Percentiles rank a stretch among this genome's conserved stretches.
These are phyloP conservation scores for Atta colombica DNA, from an alignment of 1,140 invertebrate species.

Conservation along the genomic window DNA sequence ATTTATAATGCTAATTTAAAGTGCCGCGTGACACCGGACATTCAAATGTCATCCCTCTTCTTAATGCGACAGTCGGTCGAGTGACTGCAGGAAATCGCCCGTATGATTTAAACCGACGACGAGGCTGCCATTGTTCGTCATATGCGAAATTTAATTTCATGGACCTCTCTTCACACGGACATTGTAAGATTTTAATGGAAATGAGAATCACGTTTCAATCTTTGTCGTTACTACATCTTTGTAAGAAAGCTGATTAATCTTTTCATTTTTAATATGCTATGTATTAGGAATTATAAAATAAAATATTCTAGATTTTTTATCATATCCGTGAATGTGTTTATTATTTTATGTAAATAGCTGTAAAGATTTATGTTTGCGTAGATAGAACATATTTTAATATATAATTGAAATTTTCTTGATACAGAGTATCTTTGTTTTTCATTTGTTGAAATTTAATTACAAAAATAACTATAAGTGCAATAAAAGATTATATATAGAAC, in stretches of 20 bases:
- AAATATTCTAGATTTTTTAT: background rate
- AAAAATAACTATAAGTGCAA: too few relatives aligned
- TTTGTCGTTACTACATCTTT: background rate
- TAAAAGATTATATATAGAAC: too few relatives aligned
- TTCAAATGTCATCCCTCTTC: constrained; percentile 68
- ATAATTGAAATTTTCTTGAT: background rate
- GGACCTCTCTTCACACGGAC: background rate
- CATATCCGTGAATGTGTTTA: background rate
- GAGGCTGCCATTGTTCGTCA: constrained; percentile 18
- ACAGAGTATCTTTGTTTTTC: background rate
- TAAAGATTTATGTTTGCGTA: background rate
- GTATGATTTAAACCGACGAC: constrained; percentile 48
- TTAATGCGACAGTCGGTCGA: constrained; percentile 52
- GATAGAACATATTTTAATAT: background rate
- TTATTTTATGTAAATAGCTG: background rate
- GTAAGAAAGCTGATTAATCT: background rate
- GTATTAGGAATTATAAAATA: background rate
- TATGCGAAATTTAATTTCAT: constrained; percentile 40
- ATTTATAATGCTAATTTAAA: constrained; percentile 71
- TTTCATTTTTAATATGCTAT: background rate
- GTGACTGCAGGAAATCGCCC: constrained; percentile 27
- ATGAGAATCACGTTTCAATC: background rate
- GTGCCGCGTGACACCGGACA: constrained; percentile 53
- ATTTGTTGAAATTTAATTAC: too few relatives aligned
- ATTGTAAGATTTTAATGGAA: background rate